These are phyloP conservation scores for Australoheros facetus DNA, from an alignment of 2,797 vertebrate genomes.

Conservation along the genomic window DNA sequence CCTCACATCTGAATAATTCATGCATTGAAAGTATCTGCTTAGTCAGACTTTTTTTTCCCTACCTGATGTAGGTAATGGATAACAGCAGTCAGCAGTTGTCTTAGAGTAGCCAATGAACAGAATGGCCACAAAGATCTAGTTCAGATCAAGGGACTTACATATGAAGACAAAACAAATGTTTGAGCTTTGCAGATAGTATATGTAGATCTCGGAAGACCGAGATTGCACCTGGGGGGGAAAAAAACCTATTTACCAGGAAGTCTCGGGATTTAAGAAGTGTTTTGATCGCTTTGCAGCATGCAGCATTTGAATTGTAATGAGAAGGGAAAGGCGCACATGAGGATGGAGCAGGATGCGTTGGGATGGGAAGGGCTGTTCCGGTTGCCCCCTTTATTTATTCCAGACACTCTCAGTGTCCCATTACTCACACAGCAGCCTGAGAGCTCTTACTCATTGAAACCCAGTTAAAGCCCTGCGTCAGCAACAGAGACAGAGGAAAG, in stretches of 20 bases:
- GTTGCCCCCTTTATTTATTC: constrained; percentile 63
- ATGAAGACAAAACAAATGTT: constrained; percentile 49
- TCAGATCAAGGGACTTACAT: constrained; percentile 4
- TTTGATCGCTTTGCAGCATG: constrained; percentile 33
- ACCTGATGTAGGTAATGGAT: constrained; percentile 41
- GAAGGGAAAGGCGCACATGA: constrained; percentile 24
- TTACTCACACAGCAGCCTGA: constrained; percentile 68
- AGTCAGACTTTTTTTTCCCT: constrained; percentile 61
- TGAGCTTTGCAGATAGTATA: constrained; percentile 41
- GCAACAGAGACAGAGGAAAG: constrained; percentile 50
- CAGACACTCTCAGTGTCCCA: constrained; percentile 59
- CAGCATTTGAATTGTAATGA: constrained; percentile 54
- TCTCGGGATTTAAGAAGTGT: constrained; percentile 26
- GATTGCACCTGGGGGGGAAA: not conserved
- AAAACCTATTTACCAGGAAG: constrained; percentile 23
- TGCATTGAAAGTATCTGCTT: constrained; percentile 71
- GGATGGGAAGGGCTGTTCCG: constrained; percentile 32
- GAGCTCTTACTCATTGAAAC: constrained; percentile 73
- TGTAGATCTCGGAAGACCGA: constrained; percentile 31
- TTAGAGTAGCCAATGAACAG: constrained; percentile 7
- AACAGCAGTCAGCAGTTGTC: constrained; percentile 43
- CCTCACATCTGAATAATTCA: constrained; percentile 74
- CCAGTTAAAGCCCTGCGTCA: constrained; percentile 64
- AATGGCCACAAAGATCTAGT: constrained; percentile 36
- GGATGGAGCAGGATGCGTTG: constrained; percentile 37